Base-by-base conservation (phyloP, 2,797 vertebrate genomes). In the Eutrigla gurnardus region DNA sequence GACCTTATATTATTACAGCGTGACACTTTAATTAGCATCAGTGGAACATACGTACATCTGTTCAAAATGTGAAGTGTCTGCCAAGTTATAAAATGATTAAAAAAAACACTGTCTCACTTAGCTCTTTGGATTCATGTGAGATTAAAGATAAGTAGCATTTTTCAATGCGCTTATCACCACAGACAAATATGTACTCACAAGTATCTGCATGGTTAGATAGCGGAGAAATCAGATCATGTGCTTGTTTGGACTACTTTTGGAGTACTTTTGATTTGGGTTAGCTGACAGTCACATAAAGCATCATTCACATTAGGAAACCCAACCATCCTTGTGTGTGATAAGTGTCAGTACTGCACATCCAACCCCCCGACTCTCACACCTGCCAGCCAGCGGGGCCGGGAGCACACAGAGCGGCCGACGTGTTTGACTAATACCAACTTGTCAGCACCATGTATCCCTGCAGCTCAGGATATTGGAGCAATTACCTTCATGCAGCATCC, bases 381-480 rank as follows among this genome's bases (percentile, higher is more conserved):
- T 89, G 89, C 60, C 46, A 68, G 68, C 67, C 82, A 78, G 68
- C 52, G 57, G 70, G 25, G 53, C 75, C 46, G 42, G 65, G 11
- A 32, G 36, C 83, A 60, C 60, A 74, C 75, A 62, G 70, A 81
- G 70, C 50, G 33, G 50, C 64, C 17, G 11, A 73, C 80, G 77
- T 86, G 86, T 92, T 89, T 88, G 87, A 88, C 86, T 92, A 90
- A 92, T 91, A 82, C 86, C 84, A 78, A 82, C 79, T 86, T 92
- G 89, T 93, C 91, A 92, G 84, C 86, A 82, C 89, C 64, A 85
- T 76, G 75, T 85, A 84, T 90, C 86, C 90, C 84, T 63, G 87
- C 83, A 86, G 88, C 86, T 90, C 84, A 88, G 86, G 90, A 93
- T 92, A 92, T 93, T 90, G 86, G 88, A 92, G 86, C 88, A 91